These are phyloP conservation scores for Bacillus rossius DNA, from an alignment of 1,140 invertebrate species.

Conservation along the genomic window DNA sequence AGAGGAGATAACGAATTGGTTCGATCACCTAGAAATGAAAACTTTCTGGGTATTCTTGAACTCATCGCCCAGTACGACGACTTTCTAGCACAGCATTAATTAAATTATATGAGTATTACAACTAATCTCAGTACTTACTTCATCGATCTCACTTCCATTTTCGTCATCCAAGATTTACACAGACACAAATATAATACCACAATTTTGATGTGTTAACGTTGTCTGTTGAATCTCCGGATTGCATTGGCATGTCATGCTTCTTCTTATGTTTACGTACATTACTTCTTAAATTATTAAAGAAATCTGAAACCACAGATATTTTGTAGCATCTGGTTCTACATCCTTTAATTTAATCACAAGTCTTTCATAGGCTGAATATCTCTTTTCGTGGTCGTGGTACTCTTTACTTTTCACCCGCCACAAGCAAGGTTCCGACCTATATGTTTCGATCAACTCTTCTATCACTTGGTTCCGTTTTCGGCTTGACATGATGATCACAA, in stretches of 20 bases:
- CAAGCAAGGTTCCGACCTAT: conserved; percentile 27
- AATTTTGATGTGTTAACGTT: conserved; percentile 22
- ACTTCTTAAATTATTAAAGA: conserved; percentile 28
- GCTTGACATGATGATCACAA: no score
- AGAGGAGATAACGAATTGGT: no score
- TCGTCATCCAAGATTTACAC: conserved; percentile 10
- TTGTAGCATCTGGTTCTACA: conserved; percentile 27
- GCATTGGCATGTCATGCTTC: conserved; percentile 22
- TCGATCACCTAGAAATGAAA: no score
- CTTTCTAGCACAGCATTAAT: no score
- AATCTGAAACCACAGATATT: conserved; percentile 28
- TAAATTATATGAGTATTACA: conserved; percentile 6
- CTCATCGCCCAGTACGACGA: no score
- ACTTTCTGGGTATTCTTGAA: no score
- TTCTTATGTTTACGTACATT: conserved; percentile 30
- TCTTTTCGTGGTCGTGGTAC: conserved; percentile 31
- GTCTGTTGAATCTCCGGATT: conserved; percentile 26
- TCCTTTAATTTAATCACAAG: conserved; percentile 27
- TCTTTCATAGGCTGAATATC: conserved; percentile 28
- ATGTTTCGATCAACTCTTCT: conserved; percentile 30
- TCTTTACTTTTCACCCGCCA: conserved; percentile 32
- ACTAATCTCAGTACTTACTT: conserved; percentile 9
- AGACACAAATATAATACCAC: not conserved
- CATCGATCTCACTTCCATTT: conserved; percentile 10
- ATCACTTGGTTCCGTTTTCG: no score